Conservation (phyloP, 2,113 vertebrate species). For the Aix galericulata region DNA sequence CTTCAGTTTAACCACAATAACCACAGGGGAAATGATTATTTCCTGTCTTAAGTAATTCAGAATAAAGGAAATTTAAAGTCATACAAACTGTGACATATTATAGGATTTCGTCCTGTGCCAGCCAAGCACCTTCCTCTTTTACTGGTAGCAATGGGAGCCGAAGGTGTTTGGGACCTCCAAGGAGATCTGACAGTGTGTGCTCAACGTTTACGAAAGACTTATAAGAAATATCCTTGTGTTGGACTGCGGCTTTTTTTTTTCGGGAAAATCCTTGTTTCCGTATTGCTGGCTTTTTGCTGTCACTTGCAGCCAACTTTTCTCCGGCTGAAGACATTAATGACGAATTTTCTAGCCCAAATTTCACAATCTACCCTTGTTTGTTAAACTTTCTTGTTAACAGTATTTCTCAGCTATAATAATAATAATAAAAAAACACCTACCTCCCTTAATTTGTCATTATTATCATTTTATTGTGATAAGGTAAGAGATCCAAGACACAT, state of each 20-base stretch:
- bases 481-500: neutral
- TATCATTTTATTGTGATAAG: neutral
- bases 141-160: neutral
- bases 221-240: neutral
- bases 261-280: neutral
- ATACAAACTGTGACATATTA: neutral
- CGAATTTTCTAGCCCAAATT: neutral
- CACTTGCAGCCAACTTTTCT: neutral
- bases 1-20: slow-evolving; percentile 54
- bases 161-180: neutral
- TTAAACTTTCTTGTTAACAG: neutral
- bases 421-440: neutral
- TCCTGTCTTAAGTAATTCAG: slow-evolving; percentile 59
- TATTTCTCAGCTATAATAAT: neutral
- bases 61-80: slow-evolving; percentile 37
- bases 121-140: neutral
- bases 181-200: neutral
- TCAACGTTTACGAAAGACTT: neutral
- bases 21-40: slow-evolving; percentile 43
- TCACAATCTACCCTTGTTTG: neutral
- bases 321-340: neutral
- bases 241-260: neutral
- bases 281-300: neutral
- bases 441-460: neutral
- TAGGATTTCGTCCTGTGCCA: neutral